Evolutionary conservation across 64 coral and sea anemone genomes (phyloP), one percentile per base, ranked within the genome.

Genomic region (Montipora sp.): DNA sequence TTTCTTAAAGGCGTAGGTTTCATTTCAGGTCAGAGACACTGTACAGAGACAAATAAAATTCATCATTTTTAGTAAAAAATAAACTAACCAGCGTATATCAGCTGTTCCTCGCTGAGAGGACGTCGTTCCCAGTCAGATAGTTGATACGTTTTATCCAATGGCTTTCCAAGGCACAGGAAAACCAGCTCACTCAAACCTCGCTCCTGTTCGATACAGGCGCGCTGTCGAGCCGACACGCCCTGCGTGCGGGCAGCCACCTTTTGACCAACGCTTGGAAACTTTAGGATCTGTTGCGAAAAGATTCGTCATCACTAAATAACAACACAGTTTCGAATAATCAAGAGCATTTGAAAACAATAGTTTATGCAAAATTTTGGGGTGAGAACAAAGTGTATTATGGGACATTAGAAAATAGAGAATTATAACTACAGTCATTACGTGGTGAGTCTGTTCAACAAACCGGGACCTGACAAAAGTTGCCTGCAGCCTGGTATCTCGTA

Each of bases 111-210:
- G 5, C 93, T 61, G 44, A 99, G 63, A 19, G 98, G 98, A 70
- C 98, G 78, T 14, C 92, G 83, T 80, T 99, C 98, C 98, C 98
- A 99, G 23, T 99, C 98, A 48, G 98, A 99, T 20, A 99, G 71
- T 59, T 99, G 98, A 81, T 94, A 99, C 0, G 94, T 94, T 44
- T 99, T 99, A 81, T 99, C 98, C 74, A 99, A 66, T 27, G 98
- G 92, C 59, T 80, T 60, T 9, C 98, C 98, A 7, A 99, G 88
- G 69, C 94, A 96, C 14, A 91, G 89, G 44, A 88, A 91, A 19
- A 96, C 98, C 7, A 99, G 63, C 85, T 96, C 95, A 67, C 98
- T 99, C 73, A 99, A 89, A 20, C 98, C 98, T 24, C 75, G 67
- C 61, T 90, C 88, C 75, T 70, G 67, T 79, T 87, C 89, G n/a